phyloP scores from a whole-genome alignment of 1,140 invertebrate genomes.

The Probaryconus sp. region DNA sequence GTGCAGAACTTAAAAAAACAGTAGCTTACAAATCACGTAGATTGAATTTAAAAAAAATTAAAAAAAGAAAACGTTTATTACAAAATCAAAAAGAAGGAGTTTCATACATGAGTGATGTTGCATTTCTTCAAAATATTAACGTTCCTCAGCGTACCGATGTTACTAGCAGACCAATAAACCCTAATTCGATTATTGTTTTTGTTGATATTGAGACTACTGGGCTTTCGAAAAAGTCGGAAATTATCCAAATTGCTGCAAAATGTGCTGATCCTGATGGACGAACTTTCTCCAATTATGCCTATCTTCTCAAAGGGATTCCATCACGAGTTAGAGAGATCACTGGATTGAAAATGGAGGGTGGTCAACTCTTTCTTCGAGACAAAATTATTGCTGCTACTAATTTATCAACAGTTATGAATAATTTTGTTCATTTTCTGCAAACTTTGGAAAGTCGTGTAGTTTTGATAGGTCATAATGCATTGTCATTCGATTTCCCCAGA shows the following conservation, averaged over 20 bases:
- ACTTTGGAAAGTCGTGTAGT: neutral
- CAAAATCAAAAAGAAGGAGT: constrained; percentile 16
- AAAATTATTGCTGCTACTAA: neutral
- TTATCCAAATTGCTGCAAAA: neutral
- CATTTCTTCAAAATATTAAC: constrained; percentile 1
- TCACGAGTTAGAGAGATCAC: neutral
- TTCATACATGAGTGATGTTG: constrained; percentile 5
- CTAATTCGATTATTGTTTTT: constrained; percentile 3
- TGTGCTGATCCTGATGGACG: no score
- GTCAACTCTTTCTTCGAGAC: neutral
- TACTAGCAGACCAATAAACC: neutral
- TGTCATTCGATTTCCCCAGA: neutral
- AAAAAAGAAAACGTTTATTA: constrained; percentile 1
- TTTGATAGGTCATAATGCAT: neutral
- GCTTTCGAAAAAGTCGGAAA: constrained; percentile 1
- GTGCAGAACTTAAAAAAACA: constrained; percentile 6
- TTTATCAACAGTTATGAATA: neutral
- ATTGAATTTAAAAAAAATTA: constrained; percentile 1
- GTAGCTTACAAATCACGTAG: constrained; percentile 13
- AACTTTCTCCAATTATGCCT: neutral
- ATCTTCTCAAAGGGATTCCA: neutral
- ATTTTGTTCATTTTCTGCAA: constrained; percentile 1
- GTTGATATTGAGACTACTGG: constrained; percentile 32
- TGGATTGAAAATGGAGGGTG: neutral
- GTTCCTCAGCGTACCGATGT: neutral